Base-by-base conservation (phyloP, 2,113 vertebrate genomes). In the Pseudonaja textilis region DNA sequence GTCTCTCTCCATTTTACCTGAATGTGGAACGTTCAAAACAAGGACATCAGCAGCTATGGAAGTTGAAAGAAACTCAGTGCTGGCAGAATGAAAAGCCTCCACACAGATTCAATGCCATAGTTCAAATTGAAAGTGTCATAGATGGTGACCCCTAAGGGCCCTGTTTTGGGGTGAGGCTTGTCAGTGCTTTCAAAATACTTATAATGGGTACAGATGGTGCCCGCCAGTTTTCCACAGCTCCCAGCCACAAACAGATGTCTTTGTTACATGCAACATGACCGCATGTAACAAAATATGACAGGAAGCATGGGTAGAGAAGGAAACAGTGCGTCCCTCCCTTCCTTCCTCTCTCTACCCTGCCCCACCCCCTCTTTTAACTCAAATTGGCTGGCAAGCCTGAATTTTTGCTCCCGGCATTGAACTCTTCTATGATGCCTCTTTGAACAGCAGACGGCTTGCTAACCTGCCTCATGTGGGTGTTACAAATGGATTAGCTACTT, bases 161-260 rank as follows among this genome's bases (percentile, higher is more conserved):
- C 96, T 95, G 94, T 96, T 91, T 95, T 85, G 29, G 57, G 5
- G 22, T 61, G 39, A 18, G 6, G 25, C 6, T 55, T 39, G 3
- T 39, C 96, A 97, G 96, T 95, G 94, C 96, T 95, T 81, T 97
- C 96, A 94, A 94, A 95, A 95, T 96, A 96, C 96, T 97, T 96
- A 50, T 95, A 94, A 97, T 95, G 93, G 96, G 96, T 96, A 95
- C 97, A 98, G 97, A 98, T 98, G 97, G 97, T 96, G 94, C 91
- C 90, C 96, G 94, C 96, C 96, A 95, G 96, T 86, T 97, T 96
- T 97, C 97, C 96, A 96, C 97, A 97, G 96, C 96, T 97, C 96
- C 94, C 95, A 93, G 95, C 96, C 96, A 96, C 87, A 95, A 97
- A 95, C 97, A 98, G 97, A 97, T 97, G 97, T 97, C 97, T 97